A percentile compares a stretch with the other conserved stretches of the same genome.
phyloP scores from a whole-genome alignment of 2,113 vertebrate genomes.

The Mixornis gularis region DNA sequence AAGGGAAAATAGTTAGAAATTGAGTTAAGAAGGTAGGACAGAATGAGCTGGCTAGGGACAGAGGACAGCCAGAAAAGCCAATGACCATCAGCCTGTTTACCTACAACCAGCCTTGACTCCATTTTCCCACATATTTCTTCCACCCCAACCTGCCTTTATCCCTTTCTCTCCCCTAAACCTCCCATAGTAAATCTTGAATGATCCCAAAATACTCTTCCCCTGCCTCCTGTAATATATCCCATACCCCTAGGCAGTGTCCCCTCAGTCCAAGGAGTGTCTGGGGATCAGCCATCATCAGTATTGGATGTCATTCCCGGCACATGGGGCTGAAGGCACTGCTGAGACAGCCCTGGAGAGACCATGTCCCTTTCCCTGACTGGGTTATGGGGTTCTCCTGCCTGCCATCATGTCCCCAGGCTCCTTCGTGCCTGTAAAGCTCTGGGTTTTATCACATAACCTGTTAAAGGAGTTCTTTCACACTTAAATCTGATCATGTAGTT shows the following conservation, averaged over 20 bases:
- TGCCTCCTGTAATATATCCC: not conserved
- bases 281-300: not conserved
- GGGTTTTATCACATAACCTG: not conserved
- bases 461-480: not conserved
- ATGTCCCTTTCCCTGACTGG: not conserved
- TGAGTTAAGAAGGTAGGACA: not conserved
- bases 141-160: not conserved
- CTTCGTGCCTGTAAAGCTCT: fast-evolving
- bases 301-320: fast-evolving
- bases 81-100: not conserved
- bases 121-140: not conserved
- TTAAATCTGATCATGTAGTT: not conserved
- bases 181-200: not conserved
- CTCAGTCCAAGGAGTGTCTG: not conserved
- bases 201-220: not conserved
- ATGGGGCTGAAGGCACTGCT: not conserved
- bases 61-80: not conserved
- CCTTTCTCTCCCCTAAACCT: not conserved
- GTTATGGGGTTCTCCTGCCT: not conserved
- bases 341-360: not conserved
- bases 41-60: not conserved
- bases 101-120: not conserved
- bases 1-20: not conserved
- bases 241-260: not conserved
- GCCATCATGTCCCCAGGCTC: not conserved